Conservation (phyloP, 2,113 vertebrate genomes). For the Rhinolophus sinicus region DNA sequence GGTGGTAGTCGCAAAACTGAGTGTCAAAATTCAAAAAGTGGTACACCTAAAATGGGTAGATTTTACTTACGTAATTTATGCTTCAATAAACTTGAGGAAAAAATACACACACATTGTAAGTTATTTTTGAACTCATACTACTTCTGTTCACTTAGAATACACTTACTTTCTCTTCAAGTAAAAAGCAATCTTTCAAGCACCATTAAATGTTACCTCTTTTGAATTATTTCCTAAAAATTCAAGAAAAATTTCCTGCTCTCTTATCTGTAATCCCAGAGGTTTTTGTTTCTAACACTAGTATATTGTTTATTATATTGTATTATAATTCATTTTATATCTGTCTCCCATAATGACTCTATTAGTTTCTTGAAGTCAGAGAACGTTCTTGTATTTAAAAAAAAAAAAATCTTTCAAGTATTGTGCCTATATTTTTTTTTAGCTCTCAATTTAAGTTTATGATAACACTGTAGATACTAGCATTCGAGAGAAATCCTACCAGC, state of each 20-base stretch:
- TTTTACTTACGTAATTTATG: neutral
- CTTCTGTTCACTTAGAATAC: neutral
- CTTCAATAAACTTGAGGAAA: neutral
- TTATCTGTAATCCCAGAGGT: neutral
- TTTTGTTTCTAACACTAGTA: neutral
- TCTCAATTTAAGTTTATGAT: neutral
- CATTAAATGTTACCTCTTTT: neutral
- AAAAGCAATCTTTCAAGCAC: neutral
- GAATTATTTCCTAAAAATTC: neutral
- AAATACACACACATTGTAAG: neutral
- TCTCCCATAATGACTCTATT: neutral
- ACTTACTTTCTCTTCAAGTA: neutral
- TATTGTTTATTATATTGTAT: neutral
- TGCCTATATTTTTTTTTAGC: neutral
- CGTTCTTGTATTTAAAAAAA: neutral
- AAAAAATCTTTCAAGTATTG: neutral
- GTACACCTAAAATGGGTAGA: neutral
- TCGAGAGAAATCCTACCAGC: neutral
- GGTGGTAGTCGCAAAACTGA: neutral
- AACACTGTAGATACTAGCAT: neutral
- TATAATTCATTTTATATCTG: neutral
- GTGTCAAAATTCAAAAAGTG: neutral
- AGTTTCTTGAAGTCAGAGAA: neutral
- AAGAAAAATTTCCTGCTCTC: neutral
- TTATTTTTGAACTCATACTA: neutral